phyloP scores from a whole-genome alignment of 2,797 vertebrate genomes.

The Chrosomus eos region DNA sequence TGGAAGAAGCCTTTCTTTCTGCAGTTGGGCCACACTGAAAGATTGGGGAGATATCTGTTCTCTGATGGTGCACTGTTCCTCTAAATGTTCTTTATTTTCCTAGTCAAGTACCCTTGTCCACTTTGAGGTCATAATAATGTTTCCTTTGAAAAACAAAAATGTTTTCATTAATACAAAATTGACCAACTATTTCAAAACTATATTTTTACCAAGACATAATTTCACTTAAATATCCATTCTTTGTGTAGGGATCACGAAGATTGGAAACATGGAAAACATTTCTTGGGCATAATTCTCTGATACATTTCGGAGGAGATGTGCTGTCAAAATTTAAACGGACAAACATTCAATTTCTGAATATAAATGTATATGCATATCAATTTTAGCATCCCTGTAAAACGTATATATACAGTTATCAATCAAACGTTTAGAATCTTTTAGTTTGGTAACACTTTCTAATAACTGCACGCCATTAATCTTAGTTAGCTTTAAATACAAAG shows the following conservation, averaged over 20 bases:
- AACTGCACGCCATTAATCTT: too few relatives aligned
- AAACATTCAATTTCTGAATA: too few relatives aligned
- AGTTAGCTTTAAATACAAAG: too few relatives aligned
- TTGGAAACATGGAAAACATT: conserved; percentile 1
- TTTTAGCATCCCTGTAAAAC: too few relatives aligned
- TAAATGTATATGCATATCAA: too few relatives aligned
- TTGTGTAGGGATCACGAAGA: not conserved
- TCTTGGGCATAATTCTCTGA: conserved; percentile 8
- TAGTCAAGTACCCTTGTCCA: conserved; percentile 40
- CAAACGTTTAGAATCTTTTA: too few relatives aligned
- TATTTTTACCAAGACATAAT: not conserved
- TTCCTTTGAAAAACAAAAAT: conserved; percentile 16
- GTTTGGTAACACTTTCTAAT: too few relatives aligned
- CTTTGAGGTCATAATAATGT: conserved; percentile 42
- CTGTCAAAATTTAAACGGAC: not conserved
- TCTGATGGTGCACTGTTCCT: conserved; percentile 25
- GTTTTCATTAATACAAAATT: not conserved
- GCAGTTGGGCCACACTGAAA: conserved; percentile 24
- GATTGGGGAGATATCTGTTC: not conserved
- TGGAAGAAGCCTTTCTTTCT: conserved; percentile 12
- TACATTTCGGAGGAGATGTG: not conserved
- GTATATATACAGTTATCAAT: too few relatives aligned
- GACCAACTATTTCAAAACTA: not conserved
- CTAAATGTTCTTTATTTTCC: conserved; percentile 44
- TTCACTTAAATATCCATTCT: not conserved